Evolutionary conservation across 2,113 vertebrate species (phyloP), one percentile per base, ranked within the genome.

Genomic region (Python bivittatus): DNA sequence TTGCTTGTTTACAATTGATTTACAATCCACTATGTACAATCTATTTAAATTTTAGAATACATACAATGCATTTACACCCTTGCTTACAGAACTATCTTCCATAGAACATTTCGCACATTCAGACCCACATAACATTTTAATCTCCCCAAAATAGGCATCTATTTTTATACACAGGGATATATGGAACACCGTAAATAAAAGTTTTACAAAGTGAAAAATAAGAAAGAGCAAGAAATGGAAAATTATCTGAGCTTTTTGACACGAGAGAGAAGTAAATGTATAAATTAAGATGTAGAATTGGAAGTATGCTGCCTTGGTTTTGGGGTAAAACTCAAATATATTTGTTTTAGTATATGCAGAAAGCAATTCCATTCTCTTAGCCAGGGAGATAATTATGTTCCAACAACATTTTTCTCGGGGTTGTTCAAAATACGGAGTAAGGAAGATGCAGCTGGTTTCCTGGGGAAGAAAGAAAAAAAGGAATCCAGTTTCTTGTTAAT

Each of bases 21-120:
- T 99, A 98, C 98, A 98, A 96, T 96, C 96, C 95, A 94, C 95
- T 98, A 98, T 99, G 97, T 99, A 98, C 98, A 99, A 94, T 97
- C 97, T 98, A 95, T 98, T 98, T 97, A 98, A 98, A 97, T 94
- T 96, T 96, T 96, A 97, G 97, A 97, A 97, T 96, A 97, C 97
- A 97, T 97, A 97, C 95, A 98, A 96, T 90, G 97, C 97, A 96
- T 97, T 97, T 97, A 96, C 96, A 96, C 94, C 97, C 72, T 96
- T 95, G 97, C 96, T 12, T 91, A 94, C 88, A 96, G 92, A 95
- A 44, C 92, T 95, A 83, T 93, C 95, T 93, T 95, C 96, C 90
- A 86, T 89, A 96, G 95, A 96, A 96, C 86, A 95, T 93, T 94
- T 96, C 94, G 95, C 90, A 93, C 93, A 89, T 88, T 95, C 94